These are phyloP conservation scores for Pangasius krempfi DNA, from an alignment of 2,797 vertebrate species.

Conservation along the genomic window DNA sequence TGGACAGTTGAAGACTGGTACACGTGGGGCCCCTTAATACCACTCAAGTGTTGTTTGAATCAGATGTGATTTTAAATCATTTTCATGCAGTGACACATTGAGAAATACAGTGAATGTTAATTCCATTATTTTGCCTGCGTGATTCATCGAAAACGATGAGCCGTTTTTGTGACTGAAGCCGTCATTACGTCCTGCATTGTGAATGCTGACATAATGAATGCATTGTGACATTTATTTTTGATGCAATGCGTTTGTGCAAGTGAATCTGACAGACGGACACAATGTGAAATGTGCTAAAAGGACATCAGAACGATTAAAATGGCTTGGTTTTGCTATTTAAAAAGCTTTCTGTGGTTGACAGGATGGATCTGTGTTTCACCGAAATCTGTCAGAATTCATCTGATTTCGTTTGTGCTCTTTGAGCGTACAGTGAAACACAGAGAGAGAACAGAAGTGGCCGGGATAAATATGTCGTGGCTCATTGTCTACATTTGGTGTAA, in stretches of 20 bases:
- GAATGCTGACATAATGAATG: slow-evolving; percentile 1
- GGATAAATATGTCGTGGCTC: not conserved
- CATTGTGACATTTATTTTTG: slow-evolving; percentile 19
- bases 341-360: slow-evolving; percentile 31
- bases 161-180: slow-evolving; percentile 9
- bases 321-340: not conserved
- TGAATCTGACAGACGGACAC: slow-evolving; percentile 25
- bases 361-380: slow-evolving; percentile 28
- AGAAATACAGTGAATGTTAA: not conserved
- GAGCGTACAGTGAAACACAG: not conserved
- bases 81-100: not conserved
- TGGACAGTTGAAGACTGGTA: not conserved
- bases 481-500: not conserved
- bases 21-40: not conserved
- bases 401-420: slow-evolving; percentile 35
- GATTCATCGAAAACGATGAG: not conserved
- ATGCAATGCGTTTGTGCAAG: not conserved
- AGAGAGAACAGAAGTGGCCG: not conserved
- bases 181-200: slow-evolving; percentile 22
- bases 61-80: not conserved
- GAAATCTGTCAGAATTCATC: slow-evolving; percentile 36
- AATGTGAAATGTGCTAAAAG: slow-evolving; percentile 15
- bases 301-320: slow-evolving; percentile 7
- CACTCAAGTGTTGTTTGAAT: not conserved
- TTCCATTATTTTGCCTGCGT: not conserved